phyloP scores from a whole-genome alignment of 2,888 invertebrate genomes.

The Drosophila ezoana region DNA sequence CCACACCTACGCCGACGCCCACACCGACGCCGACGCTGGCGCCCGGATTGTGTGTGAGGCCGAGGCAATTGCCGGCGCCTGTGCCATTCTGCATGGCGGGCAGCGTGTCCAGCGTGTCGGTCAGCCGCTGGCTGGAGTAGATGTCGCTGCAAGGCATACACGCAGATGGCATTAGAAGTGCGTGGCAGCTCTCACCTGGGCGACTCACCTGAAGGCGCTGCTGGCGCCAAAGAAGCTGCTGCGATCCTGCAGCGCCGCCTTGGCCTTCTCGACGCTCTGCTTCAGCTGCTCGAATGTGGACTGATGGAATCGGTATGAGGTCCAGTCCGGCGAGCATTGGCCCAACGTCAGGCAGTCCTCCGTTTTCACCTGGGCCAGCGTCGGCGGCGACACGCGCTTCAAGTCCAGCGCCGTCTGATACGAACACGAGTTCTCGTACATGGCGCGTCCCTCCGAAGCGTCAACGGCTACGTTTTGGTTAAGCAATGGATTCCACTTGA shows the following conservation, averaged over 20 bases:
- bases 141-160: conserved; percentile 81
- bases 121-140: conserved; percentile 84
- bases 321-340: conserved; percentile 89
- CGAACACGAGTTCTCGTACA: conserved; percentile 98
- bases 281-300: conserved; percentile 95
- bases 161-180: not conserved
- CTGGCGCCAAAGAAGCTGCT: conserved; percentile 89
- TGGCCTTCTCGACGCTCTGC: conserved; percentile 95
- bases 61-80: conserved; percentile 81
- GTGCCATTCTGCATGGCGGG: conserved; percentile 80
- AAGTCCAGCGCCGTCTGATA: conserved; percentile 93
- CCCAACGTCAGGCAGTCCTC: conserved; percentile 85
- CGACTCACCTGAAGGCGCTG: conserved; percentile 89
- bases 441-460: conserved; percentile 82
- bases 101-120: conserved; percentile 82
- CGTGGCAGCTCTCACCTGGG: not conserved
- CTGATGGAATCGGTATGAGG: conserved; percentile 92
- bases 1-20: conserved; percentile 52
- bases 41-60: conserved; percentile 80
- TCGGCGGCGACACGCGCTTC: conserved; percentile 88
- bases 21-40: conserved; percentile 62
- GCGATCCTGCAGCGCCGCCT: conserved; percentile 92
- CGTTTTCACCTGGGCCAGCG: conserved; percentile 85
- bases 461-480: conserved; percentile 73
- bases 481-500: conserved; percentile 83